A percentile compares a stretch with the other conserved stretches of the same genome.
Conservation (phyloP, 53 echinoderm and acorn worm genomes). For the Crossaster papposus region DNA sequence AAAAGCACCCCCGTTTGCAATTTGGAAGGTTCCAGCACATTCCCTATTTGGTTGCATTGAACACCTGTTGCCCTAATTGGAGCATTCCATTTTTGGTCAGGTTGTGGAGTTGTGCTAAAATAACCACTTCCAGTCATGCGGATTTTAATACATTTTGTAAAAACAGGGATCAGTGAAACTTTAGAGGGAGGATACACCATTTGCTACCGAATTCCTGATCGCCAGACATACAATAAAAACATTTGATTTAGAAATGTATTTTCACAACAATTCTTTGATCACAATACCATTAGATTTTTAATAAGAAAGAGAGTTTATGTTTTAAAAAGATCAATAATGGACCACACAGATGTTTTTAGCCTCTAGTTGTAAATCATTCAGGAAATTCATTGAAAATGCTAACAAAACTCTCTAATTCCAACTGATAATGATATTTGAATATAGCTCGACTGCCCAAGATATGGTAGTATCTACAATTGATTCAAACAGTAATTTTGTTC, state of each 20-base stretch:
- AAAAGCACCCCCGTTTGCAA: conserved; percentile 27
- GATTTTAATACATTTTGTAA: background rate
- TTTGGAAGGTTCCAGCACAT: conserved; percentile 15
- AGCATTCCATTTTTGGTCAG: conserved; percentile 7
- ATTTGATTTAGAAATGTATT: background rate
- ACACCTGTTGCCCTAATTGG: conserved; percentile 49
- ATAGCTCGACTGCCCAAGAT: background rate
- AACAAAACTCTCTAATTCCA: background rate
- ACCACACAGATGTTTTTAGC: background rate
- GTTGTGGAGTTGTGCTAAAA: background rate
- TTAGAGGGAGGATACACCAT: no score
- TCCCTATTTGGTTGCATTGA: background rate
- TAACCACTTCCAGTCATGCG: background rate
- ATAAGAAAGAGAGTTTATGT: background rate
- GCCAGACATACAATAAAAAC: no score
- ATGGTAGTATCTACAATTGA: background rate
- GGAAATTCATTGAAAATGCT: background rate
- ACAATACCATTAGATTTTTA: background rate
- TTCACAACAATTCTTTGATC: background rate
- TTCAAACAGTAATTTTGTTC: background rate
- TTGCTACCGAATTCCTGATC: no score
- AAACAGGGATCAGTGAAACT: background rate
- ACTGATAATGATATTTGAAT: background rate
- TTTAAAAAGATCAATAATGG: background rate
- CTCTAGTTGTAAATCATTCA: background rate